phyloP scores from a whole-genome alignment of 2,888 invertebrate genomes.

The Steinernema scapterisci region DNA sequence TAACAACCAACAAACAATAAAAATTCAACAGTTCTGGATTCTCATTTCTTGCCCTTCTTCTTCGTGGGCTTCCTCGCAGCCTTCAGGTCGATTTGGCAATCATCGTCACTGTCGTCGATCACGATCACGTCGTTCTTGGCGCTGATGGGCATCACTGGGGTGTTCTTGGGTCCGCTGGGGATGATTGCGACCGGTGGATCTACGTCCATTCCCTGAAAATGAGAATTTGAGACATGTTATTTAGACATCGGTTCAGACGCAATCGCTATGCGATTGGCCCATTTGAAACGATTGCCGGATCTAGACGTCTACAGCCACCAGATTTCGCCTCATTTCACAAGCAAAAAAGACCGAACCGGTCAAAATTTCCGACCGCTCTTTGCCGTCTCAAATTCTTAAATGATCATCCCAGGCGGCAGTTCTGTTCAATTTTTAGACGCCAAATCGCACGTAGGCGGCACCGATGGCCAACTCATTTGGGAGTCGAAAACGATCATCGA shows the following conservation, averaged over 20 bases:
- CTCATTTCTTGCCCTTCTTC: not conserved
- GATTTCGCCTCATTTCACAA: not conserved
- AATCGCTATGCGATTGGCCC: too few relatives aligned
- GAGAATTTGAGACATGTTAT: too few relatives aligned
- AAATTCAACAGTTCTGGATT: not conserved
- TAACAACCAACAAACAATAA: conserved; percentile 13
- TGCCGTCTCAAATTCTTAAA: too few relatives aligned
- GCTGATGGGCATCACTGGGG: not conserved
- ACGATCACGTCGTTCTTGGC: not conserved
- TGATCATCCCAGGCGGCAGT: too few relatives aligned
- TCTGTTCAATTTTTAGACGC: too few relatives aligned
- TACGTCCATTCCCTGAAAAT: too few relatives aligned
- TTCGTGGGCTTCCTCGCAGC: not conserved
- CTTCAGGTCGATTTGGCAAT: conserved; percentile 25
- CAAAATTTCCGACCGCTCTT: too few relatives aligned
- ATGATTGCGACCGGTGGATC: not conserved
- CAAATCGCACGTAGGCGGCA: too few relatives aligned
- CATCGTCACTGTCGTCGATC: not conserved
- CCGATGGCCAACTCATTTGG: too few relatives aligned
- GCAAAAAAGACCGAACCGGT: too few relatives aligned
- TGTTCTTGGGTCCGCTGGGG: not conserved
- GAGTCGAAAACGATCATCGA: too few relatives aligned
- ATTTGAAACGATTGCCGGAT: not conserved
- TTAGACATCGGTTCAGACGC: too few relatives aligned
- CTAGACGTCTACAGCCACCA: not conserved